Base-by-base conservation (phyloP, 2,113 vertebrate species). In the Myrmecobius fasciatus region DNA sequence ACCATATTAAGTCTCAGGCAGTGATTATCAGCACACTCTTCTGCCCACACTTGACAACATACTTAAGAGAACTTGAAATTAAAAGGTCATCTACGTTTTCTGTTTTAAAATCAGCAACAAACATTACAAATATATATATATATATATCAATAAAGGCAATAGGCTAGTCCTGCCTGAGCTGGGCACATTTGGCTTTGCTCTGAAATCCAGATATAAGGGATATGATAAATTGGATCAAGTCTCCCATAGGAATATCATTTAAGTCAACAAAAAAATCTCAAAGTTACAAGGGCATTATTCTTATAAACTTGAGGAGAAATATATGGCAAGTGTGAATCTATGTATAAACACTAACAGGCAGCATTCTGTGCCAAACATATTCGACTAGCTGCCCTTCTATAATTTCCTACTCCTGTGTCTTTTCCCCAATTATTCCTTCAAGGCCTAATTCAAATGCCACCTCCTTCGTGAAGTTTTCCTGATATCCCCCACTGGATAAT, bases 261-360 rank as follows among this genome's bases (percentile, higher is more conserved):
- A 96, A 67, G 67, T 91, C 25, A 92, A 52, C 31, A 93, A 53
- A 90, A 25, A 46, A 53, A 83, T 11, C 5, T 89, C 49, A 25
- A 9, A 93, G 67, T 53, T 90, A 26, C 92, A 97, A 90, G 22
- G 60, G 28, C 10, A 48, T 83, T 31, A 56, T 14, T 91, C 56
- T 91, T 90, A 28, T 54, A 93, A 4, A 52, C 43, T 60, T 89
- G 48, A 89, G n/a, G 26, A 90, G 75, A 25, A 90, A 43, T 52
- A 53, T 3, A 46, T 14, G 22, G 48, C 20, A 36, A 31, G 28
- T 91, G 20, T 51, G 89, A 89, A 28, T 83, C 25, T 25, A 12
- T 25, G 2, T 36, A 47, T 2, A 46, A 89, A 0, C 83, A 24
- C 91, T 52, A 93, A 94, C 75, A 49, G 54, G 91, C 25, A 75